phyloP scores from a whole-genome alignment of 2,797 vertebrate species.

The Sebastes reedi region DNA sequence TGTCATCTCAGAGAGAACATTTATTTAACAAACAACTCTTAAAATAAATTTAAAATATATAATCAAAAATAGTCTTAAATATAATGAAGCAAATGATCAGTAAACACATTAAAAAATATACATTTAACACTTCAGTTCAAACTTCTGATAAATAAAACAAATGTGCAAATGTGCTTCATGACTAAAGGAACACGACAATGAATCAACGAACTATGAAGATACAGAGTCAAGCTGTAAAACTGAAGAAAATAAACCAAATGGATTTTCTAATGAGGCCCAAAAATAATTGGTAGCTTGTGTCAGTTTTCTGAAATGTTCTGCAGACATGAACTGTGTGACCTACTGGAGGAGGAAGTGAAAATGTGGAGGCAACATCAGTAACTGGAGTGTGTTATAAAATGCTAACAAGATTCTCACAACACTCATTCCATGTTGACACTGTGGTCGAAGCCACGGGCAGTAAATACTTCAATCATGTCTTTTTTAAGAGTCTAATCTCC shows the following conservation, averaged over 20 bases:
- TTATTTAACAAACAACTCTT: slow-evolving; percentile 13
- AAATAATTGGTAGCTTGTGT: background rate
- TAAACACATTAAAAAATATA: background rate
- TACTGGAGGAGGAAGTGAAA: background rate
- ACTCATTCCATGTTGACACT: background rate
- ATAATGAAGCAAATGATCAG: background rate
- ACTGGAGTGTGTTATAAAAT: background rate
- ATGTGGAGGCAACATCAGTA: background rate
- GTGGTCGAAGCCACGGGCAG: background rate
- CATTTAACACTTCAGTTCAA: slow-evolving; percentile 1
- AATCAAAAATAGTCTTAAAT: slow-evolving; percentile 15
- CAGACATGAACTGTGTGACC: background rate
- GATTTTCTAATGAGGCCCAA: background rate
- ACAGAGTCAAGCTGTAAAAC: background rate
- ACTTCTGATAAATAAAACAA: background rate
- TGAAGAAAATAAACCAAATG: background rate
- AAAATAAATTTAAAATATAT: background rate
- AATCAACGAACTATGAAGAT: background rate
- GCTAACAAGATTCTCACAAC: background rate
- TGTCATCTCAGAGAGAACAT: background rate
- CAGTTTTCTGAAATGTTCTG: background rate
- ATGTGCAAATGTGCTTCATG: slow-evolving; percentile 2
- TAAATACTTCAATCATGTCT: slow-evolving; percentile 36
- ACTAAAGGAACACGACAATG: background rate
- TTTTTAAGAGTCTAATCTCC: slow-evolving; percentile 88